phyloP scores from a whole-genome alignment of 1,140 invertebrate species.

The Drosophila eugracilis region DNA sequence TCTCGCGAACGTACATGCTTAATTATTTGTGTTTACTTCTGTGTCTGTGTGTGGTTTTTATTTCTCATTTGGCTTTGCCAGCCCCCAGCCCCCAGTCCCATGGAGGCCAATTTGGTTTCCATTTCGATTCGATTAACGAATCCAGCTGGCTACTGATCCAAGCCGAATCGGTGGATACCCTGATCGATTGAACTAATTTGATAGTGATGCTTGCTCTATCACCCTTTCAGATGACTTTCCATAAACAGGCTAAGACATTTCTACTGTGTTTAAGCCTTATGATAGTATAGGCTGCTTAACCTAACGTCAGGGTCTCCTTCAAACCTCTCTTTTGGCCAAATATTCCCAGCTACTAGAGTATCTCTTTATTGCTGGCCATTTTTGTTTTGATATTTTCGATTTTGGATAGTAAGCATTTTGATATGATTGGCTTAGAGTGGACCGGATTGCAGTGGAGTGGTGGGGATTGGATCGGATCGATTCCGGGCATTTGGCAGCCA shows the following conservation, averaged over 20 bases:
- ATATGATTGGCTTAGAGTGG: constrained; percentile 25
- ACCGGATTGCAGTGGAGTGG: constrained; percentile 2
- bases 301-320: no score
- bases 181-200: no score
- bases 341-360: constrained; percentile 19
- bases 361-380: constrained; percentile 30
- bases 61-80: constrained; percentile 38
- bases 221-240: no score
- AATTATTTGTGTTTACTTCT: constrained; percentile 42
- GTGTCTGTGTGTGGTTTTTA: constrained; percentile 25
- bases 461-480: constrained; percentile 15
- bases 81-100: no score
- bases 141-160: neutral
- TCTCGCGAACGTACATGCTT: constrained; percentile 42
- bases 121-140: constrained; percentile 63
- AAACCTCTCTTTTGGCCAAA: neutral
- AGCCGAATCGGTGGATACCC: constrained; percentile 6
- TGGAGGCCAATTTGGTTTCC: constrained; percentile 61
- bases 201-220: no score
- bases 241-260: no score
- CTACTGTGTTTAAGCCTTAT: no score
- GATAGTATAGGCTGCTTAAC: no score
- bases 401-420: constrained; percentile 35
- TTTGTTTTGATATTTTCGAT: constrained; percentile 21
- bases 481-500: constrained; percentile 53